A percentile compares a stretch with the other conserved stretches of the same genome.
phyloP scores from a whole-genome alignment of 92 coral and sea anemone species.

The Plumapathes pennacea region DNA sequence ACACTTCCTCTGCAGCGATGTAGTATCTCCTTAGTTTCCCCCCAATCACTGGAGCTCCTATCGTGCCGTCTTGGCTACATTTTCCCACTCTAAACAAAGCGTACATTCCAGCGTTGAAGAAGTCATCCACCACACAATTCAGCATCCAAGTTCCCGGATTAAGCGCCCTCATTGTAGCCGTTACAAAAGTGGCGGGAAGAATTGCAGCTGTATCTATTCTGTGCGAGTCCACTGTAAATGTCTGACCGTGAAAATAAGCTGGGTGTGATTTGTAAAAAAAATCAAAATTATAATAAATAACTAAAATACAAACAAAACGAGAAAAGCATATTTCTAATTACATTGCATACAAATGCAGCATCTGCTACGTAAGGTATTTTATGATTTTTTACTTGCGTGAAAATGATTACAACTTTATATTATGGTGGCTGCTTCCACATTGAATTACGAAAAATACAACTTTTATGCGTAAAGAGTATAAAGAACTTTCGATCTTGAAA shows the following conservation, averaged over 20 bases:
- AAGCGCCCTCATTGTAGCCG: slow-evolving; percentile 79
- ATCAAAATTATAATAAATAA: neutral
- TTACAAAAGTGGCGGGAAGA: slow-evolving; percentile 82
- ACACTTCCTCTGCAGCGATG: slow-evolving; percentile 82
- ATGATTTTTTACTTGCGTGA: too few relatives aligned
- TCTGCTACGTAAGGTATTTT: too few relatives aligned
- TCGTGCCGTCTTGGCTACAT: slow-evolving; percentile 45
- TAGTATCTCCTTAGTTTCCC: slow-evolving; percentile 77
- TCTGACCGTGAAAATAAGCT: slow-evolving; percentile 93
- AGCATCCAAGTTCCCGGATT: slow-evolving; percentile 92
- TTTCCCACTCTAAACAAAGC: slow-evolving; percentile 72
- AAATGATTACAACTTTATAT: too few relatives aligned
- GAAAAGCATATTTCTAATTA: too few relatives aligned
- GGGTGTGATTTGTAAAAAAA: neutral
- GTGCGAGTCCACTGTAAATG: slow-evolving; percentile 71
- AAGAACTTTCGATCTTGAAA: too few relatives aligned
- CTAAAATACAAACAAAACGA: too few relatives aligned
- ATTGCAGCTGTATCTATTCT: slow-evolving; percentile 85
- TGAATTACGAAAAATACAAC: too few relatives aligned
- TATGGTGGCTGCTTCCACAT: too few relatives aligned
- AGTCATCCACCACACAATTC: slow-evolving; percentile 86
- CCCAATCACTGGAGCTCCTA: slow-evolving; percentile 24
- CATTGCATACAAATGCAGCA: too few relatives aligned
- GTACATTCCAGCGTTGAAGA: slow-evolving; percentile 86
- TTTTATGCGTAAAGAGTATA: too few relatives aligned